A percentile compares a stretch with the other conserved stretches of the same genome.
phyloP scores from a whole-genome alignment of 2,797 vertebrate genomes.

The Sebastes steindachneri region DNA sequence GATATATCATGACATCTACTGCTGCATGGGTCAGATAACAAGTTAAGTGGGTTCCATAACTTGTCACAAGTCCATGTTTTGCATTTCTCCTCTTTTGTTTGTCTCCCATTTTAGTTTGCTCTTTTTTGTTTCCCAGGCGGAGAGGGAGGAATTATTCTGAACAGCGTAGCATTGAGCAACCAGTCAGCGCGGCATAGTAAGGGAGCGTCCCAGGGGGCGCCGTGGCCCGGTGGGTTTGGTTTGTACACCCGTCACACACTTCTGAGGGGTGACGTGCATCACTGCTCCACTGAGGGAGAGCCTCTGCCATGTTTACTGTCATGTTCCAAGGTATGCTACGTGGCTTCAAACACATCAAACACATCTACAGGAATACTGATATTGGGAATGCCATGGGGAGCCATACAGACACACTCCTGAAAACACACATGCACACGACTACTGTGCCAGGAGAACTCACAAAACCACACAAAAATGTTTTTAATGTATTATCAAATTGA shows the following conservation, averaged over 20 bases:
- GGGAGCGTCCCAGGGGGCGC: conserved; percentile 68
- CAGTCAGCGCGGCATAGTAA: conserved; percentile 64
- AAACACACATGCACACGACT: conserved; percentile 63
- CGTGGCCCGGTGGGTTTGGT: conserved; percentile 82
- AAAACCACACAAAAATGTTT: conserved; percentile 37
- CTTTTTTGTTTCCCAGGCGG: conserved; percentile 65
- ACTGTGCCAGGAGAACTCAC: conserved; percentile 27
- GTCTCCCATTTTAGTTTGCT: conserved; percentile 55
- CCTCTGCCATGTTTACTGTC: conserved; percentile 86
- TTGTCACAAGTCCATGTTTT: conserved; percentile 68
- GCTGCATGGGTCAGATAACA: conserved; percentile 73
- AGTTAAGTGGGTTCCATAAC: conserved; percentile 75
- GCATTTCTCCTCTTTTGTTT: conserved; percentile 57
- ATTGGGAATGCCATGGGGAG: conserved; percentile 80
- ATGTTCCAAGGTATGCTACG: conserved; percentile 84
- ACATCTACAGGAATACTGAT: conserved; percentile 85
- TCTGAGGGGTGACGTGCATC: conserved; percentile 82
- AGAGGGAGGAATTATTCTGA: conserved; percentile 60
- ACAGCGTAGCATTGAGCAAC: conserved; percentile 54
- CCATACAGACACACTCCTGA: conserved; percentile 53
- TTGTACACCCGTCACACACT: conserved; percentile 83
- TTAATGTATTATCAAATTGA: conserved; percentile 8
- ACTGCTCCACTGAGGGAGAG: conserved; percentile 82
- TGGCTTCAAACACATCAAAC: conserved; percentile 86
- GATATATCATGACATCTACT: conserved; percentile 72